These are phyloP conservation scores for Shargacucullia verbasci DNA, from an alignment of 2,888 invertebrate species.

Conservation along the genomic window DNA sequence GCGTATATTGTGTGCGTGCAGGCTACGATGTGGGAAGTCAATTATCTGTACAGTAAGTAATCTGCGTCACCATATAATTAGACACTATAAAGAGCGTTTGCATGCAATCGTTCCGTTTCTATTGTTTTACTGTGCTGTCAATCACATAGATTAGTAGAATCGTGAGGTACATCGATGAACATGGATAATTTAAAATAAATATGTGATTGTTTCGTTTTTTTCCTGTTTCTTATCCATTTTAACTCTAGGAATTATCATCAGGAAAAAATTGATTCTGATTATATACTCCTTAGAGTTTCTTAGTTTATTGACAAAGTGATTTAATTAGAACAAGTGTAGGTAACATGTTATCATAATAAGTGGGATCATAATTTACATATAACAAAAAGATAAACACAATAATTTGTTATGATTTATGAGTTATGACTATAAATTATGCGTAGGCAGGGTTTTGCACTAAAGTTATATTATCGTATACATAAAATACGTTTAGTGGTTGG, in stretches of 20 bases:
- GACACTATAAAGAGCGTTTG: slow-evolving; percentile 37
- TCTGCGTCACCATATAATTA: slow-evolving; percentile 35
- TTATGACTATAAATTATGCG: slow-evolving; percentile 10
- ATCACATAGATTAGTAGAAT: slow-evolving; percentile 35
- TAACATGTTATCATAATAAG: slow-evolving; percentile 4
- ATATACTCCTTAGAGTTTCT: background rate
- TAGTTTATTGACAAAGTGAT: background rate
- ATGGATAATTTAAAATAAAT: slow-evolving; percentile 9
- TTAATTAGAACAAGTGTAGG: too few species aligned
- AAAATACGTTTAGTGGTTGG: background rate
- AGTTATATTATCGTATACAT: slow-evolving; percentile 5
- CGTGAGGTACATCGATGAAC: slow-evolving; percentile 22
- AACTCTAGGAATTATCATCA: background rate
- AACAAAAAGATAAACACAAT: slow-evolving; percentile 14
- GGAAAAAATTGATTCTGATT: background rate
- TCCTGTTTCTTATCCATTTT: slow-evolving; percentile 18
- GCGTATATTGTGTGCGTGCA: slow-evolving; percentile 12
- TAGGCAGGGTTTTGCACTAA: slow-evolving; percentile 4
- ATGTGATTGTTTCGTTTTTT: slow-evolving; percentile 17
- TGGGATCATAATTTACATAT: slow-evolving; percentile 15
- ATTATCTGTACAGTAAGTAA: slow-evolving; percentile 20
- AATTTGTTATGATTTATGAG: background rate
- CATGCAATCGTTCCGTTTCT: slow-evolving; percentile 42
- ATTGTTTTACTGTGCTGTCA: slow-evolving; percentile 42
- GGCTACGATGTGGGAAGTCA: slow-evolving; percentile 8